Percentiles rank a stretch among this genome's conserved stretches.
Conservation (phyloP, 1,140 invertebrate genomes). For the Magallana angulata region DNA sequence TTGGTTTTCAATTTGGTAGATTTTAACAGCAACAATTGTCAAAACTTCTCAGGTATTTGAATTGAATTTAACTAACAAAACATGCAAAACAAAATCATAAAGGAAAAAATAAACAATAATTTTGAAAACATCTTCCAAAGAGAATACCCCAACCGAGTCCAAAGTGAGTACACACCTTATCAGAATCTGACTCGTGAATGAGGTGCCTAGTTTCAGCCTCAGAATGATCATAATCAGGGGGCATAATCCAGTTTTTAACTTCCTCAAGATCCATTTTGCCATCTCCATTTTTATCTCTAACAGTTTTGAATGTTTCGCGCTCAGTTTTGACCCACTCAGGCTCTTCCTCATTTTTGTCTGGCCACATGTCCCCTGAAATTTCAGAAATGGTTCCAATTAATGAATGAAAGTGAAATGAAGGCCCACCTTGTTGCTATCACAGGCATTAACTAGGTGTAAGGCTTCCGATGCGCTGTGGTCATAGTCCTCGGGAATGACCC, state of each 20-base stretch:
- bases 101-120: too few relatives aligned
- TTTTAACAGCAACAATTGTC: too few relatives aligned
- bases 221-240: slow-evolving; percentile 97
- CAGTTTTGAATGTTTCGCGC: slow-evolving; percentile 89
- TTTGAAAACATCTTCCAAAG: neutral
- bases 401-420: slow-evolving; percentile 89
- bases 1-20: too few relatives aligned
- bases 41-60: too few relatives aligned
- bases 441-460: slow-evolving; percentile 95
- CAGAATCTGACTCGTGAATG: slow-evolving; percentile 94
- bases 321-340: slow-evolving; percentile 98
- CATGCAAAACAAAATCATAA: too few relatives aligned
- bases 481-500: slow-evolving; percentile 97
- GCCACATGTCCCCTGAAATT: slow-evolving; percentile 77
- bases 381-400: slow-evolving; percentile 87
- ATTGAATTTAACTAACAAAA: too few relatives aligned
- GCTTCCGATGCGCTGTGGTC: slow-evolving; percentile 98
- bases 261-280: slow-evolving; percentile 94
- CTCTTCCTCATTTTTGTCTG: slow-evolving; percentile 84
- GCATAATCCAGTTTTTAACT: slow-evolving; percentile 95
- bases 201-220: slow-evolving; percentile 97
- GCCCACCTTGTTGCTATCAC: slow-evolving; percentile 89
- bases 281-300: slow-evolving; percentile 91
- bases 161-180: slow-evolving; percentile 84
- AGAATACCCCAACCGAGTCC: neutral